A percentile compares a stretch with the other conserved stretches of the same genome.
These are phyloP conservation scores for Monodelphis domestica DNA, from an alignment of 2,797 vertebrate species.

Conservation along the genomic window DNA sequence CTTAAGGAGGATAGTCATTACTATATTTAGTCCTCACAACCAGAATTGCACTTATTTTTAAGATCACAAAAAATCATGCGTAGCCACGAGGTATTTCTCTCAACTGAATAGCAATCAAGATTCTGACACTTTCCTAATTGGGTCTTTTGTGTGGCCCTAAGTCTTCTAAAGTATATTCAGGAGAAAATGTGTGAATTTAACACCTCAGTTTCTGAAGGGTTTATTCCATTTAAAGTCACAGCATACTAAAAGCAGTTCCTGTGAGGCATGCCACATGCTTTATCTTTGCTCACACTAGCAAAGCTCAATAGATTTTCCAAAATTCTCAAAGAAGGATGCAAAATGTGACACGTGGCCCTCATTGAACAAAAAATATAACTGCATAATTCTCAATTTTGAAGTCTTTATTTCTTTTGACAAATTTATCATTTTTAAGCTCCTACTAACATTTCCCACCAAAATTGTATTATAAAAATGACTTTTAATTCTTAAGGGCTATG, in stretches of 20 bases:
- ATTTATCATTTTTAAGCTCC: not conserved
- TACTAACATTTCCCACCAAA: not conserved
- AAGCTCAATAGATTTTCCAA: constrained; percentile 35
- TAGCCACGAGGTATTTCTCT: constrained; percentile 63
- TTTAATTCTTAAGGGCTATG: too few species aligned
- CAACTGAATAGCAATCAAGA: constrained; percentile 59
- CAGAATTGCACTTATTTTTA: constrained; percentile 77
- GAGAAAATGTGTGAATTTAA: constrained; percentile 71
- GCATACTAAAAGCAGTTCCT: constrained; percentile 61
- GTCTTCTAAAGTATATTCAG: constrained; percentile 68
- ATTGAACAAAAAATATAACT: constrained; percentile 24
- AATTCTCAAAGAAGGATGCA: constrained; percentile 59
- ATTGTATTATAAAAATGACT: not conserved
- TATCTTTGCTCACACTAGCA: constrained; percentile 28
- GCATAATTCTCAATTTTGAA: not conserved
- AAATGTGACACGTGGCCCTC: constrained; percentile 12
- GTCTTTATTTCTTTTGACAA: not conserved
- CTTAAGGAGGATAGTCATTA: not conserved
- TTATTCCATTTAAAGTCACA: constrained; percentile 71
- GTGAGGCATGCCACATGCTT: constrained; percentile 35
- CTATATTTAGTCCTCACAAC: not conserved
- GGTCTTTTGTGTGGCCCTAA: constrained; percentile 60
- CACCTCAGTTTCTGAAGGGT: constrained; percentile 47
- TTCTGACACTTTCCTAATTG: constrained; percentile 67
- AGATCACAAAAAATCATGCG: constrained; percentile 66